Evolutionary conservation across 2,888 invertebrate genomes (phyloP).

Genomic region (Polydrusus pterygomalis): DNA sequence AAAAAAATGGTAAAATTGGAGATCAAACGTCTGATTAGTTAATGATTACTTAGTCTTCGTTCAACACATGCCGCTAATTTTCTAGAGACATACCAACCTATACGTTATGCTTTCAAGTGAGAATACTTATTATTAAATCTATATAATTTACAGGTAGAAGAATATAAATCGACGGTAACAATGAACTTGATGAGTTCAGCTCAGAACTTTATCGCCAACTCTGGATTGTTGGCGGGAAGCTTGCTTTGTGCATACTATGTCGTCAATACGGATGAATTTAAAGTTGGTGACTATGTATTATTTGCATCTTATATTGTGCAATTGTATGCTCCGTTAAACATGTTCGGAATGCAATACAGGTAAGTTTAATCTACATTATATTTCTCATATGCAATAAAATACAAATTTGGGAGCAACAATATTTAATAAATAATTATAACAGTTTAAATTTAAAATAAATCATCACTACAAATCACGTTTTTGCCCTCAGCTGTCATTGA

Average conservation of each 20-base stretch:
- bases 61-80: not conserved
- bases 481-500: no score
- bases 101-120: not conserved
- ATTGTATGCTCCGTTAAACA: slow-evolving; percentile 96
- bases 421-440: no score
- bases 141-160: slow-evolving; percentile 75
- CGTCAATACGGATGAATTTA: slow-evolving; percentile 78
- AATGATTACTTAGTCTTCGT: no score
- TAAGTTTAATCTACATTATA: slow-evolving; percentile 65
- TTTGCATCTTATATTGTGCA: slow-evolving; percentile 97
- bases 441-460: no score
- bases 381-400: no score
- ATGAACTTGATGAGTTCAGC: slow-evolving; percentile 92
- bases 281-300: slow-evolving; percentile 96
- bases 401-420: no score
- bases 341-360: slow-evolving; percentile 99
- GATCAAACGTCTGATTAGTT: no score
- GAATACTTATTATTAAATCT: not conserved
- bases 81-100: no score
- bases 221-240: slow-evolving; percentile 90
- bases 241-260: slow-evolving; percentile 93
- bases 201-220: slow-evolving; percentile 92
- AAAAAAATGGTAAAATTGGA: no score
- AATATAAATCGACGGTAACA: slow-evolving; percentile 90
- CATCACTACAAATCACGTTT: no score